Conservation (phyloP, 2,888 invertebrate species). For the Dinocampus coccinellae region DNA sequence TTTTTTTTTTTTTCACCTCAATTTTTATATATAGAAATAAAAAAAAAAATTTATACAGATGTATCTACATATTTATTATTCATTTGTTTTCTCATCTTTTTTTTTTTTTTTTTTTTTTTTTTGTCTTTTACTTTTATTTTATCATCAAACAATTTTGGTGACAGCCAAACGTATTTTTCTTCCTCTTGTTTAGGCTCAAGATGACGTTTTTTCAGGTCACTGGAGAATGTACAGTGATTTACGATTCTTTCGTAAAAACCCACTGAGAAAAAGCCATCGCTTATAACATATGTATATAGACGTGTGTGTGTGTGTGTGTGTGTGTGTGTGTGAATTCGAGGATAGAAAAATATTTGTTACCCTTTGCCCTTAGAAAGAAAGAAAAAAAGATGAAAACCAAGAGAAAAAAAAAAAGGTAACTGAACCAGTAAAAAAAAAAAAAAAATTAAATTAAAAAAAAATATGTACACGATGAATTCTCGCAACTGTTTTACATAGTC, state of each 20-base stretch:
- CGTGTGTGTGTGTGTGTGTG: background rate
- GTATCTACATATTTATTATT: too few species aligned
- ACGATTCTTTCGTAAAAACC: background rate
- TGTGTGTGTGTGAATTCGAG: background rate
- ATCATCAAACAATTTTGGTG: background rate
- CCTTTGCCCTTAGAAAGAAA: background rate
- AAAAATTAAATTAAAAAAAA: background rate
- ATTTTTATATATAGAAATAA: background rate
- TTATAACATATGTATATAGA: background rate
- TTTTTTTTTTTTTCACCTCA: background rate
- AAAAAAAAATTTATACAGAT: too few species aligned
- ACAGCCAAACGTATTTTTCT: background rate
- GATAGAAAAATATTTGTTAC: conserved; percentile 2
- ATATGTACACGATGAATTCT: background rate
- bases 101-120: background rate
- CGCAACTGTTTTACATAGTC: background rate
- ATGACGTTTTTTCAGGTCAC: conserved; percentile 1
- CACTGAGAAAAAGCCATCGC: background rate
- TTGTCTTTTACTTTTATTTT: background rate
- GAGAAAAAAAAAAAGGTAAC: too few species aligned
- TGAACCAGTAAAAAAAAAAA: background rate
- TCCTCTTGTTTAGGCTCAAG: conserved; percentile 1
- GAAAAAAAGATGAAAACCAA: background rate
- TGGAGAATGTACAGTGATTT: background rate
- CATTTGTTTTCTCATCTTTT: too few species aligned